Evolutionary conservation across 2,888 invertebrate species (phyloP).

Genomic region (Leptinotarsa peninsularis): DNA sequence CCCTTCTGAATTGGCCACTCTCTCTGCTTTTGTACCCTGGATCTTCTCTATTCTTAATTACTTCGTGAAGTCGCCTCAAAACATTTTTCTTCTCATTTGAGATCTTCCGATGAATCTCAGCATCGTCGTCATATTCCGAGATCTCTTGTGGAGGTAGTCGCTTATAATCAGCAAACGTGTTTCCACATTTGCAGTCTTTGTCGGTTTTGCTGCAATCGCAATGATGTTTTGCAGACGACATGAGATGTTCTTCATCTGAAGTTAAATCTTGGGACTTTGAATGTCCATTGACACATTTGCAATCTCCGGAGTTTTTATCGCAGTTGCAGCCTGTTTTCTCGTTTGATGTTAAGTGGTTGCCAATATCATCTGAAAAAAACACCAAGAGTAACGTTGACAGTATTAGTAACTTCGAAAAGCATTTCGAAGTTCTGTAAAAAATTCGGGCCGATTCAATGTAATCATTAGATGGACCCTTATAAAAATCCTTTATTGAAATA

Average conservation of each 20-base stretch:
- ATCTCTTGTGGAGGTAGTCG: constrained; percentile 21
- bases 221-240: constrained; percentile 22
- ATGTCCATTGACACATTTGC: constrained; percentile 24
- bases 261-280: background rate
- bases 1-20: constrained; percentile 24
- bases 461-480: no score
- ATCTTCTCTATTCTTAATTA: background rate
- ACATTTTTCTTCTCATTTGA: constrained; percentile 9
- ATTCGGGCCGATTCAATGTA: no score
- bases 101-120: constrained; percentile 21
- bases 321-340: constrained; percentile 38
- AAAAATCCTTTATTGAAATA: background rate
- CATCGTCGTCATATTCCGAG: constrained; percentile 7
- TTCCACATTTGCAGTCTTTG: constrained; percentile 47
- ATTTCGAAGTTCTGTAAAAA: no score
- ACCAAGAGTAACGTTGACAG: no score
- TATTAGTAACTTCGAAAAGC: no score
- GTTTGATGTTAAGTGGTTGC: constrained; percentile 1
- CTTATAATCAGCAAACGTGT: constrained; percentile 11
- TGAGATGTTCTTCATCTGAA: background rate
- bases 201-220: constrained; percentile 43
- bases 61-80: background rate
- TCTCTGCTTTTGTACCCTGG: background rate
- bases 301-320: constrained; percentile 25
- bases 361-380: constrained; percentile 12